These are phyloP conservation scores for human (Homo sapiens) DNA, from an alignment of 2,113 vertebrate genomes.

Conservation along the genomic window GRCh38 chr2:14221001-14221500, in stretches of 20 bases:
- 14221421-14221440: conserved; percentile 20
- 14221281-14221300: neutral
- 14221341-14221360: neutral
- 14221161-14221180: conserved; percentile 38
- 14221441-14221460: neutral
- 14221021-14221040: neutral
- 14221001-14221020: neutral
- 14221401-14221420: neutral
- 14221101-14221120: neutral
- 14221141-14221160: conserved; percentile 27
- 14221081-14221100: neutral
- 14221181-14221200: conserved; percentile 32
- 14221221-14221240: neutral
- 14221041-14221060: neutral
- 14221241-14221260: conserved; percentile 13
- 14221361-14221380: neutral
- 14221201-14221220: conserved; percentile 38
- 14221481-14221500: neutral
- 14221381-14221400: neutral
- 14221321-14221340: neutral
- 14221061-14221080: neutral
- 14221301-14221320: neutral
- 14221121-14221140: conserved; percentile 17
- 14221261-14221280: neutral
- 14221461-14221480: neutral